These are phyloP conservation scores for Psittacus erithacus DNA, from an alignment of 2,113 vertebrate species.

Conservation along the genomic window DNA sequence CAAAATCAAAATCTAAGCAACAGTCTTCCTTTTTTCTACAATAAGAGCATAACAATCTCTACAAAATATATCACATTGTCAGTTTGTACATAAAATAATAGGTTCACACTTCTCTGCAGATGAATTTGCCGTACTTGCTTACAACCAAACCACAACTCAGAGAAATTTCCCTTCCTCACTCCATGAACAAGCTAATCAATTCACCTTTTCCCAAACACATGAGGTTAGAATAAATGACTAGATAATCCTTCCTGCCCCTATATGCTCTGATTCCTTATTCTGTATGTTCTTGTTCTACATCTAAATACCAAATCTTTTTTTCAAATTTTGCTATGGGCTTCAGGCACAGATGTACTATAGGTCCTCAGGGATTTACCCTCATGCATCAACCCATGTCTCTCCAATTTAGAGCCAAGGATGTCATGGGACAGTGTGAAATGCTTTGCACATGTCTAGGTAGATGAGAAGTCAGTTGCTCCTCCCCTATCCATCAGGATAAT, in stretches of 20 bases:
- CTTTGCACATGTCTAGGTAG: too few species aligned
- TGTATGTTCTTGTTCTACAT: neutral
- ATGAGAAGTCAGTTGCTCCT: too few species aligned
- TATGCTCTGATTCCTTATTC: neutral
- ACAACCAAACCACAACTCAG: neutral
- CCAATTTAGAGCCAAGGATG: too few species aligned
- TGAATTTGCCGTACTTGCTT: neutral
- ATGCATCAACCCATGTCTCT: neutral
- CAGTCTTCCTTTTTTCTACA: neutral
- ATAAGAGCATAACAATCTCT: neutral
- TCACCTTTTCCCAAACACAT: neutral
- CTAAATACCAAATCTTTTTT: neutral
- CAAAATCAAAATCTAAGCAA: neutral
- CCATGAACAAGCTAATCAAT: neutral
- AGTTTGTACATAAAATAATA: neutral
- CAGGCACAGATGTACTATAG: neutral
- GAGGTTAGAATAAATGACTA: neutral
- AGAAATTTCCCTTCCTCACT: neutral
- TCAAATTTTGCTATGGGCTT: neutral
- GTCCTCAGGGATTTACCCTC: neutral
- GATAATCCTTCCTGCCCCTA: neutral
- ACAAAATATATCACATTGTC: neutral
- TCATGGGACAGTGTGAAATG: too few species aligned
- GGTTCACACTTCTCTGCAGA: neutral
- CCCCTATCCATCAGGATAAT: too few species aligned